These are phyloP conservation scores for Halcyon smyrnensis DNA, from an alignment of 2,797 vertebrate genomes.

Conservation along the genomic window DNA sequence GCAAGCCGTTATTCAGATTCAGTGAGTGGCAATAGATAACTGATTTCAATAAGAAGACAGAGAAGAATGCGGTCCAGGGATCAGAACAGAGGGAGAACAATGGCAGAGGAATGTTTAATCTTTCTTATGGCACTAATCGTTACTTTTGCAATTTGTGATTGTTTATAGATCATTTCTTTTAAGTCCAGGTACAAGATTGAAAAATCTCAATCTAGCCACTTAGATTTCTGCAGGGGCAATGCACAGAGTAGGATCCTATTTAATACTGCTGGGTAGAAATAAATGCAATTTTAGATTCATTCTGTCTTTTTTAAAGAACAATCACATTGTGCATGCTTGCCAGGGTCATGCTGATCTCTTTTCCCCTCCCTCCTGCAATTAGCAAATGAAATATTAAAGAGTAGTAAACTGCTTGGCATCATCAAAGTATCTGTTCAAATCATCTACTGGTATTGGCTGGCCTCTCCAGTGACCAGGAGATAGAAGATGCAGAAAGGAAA, in stretches of 20 bases:
- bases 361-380: slow-evolving; percentile 56
- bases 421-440: not conserved
- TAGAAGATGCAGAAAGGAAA: slow-evolving; percentile 21
- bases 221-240: slow-evolving; percentile 74
- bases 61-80: slow-evolving; percentile 81
- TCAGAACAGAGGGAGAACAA: slow-evolving; percentile 82
- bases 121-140: slow-evolving; percentile 88
- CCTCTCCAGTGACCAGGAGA: slow-evolving; percentile 42
- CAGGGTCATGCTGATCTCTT: slow-evolving; percentile 8
- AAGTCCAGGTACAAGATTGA: slow-evolving; percentile 82
- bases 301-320: slow-evolving; percentile 66
- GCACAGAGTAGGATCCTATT: slow-evolving; percentile 54
- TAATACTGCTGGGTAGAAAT: slow-evolving; percentile 66
- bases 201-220: slow-evolving; percentile 82
- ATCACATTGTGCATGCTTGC: slow-evolving; percentile 50
- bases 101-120: slow-evolving; percentile 87
- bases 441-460: not conserved
- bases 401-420: slow-evolving; percentile 24
- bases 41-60: slow-evolving; percentile 89
- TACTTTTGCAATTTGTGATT: slow-evolving; percentile 87
- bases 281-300: slow-evolving; percentile 70
- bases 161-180: slow-evolving; percentile 88
- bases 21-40: slow-evolving; percentile 87
- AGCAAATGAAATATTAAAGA: slow-evolving; percentile 64
- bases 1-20: slow-evolving; percentile 88